Conservation (phyloP, 2,797 vertebrate species). For the Apogon talboti region DNA sequence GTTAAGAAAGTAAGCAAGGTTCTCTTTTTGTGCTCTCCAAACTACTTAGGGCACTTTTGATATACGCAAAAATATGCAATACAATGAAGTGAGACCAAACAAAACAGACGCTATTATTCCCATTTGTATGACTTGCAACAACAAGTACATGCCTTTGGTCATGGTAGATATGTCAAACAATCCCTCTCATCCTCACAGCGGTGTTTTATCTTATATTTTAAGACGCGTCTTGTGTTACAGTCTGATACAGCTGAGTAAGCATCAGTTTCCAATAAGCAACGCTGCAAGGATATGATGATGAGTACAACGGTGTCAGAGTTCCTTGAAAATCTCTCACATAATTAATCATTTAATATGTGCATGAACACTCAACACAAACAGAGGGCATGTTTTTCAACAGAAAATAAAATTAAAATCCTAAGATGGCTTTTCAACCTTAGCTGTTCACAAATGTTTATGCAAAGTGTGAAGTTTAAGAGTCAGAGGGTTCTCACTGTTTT, state of each 20-base stretch:
- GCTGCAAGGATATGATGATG: neutral
- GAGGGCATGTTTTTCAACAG: conserved; percentile 9
- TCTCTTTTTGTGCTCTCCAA: no score
- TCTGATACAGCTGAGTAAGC: conserved; percentile 8
- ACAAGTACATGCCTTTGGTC: neutral
- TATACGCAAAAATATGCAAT: neutral
- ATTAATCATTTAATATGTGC: conserved; percentile 1
- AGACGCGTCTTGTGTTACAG: neutral
- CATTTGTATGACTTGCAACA: neutral
- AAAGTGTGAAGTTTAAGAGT: conserved; percentile 21
- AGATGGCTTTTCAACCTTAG: conserved; percentile 7
- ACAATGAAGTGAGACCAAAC: neutral
- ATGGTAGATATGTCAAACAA: no score
- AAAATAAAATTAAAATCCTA: conserved; percentile 19
- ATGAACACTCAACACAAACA: neutral
- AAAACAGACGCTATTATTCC: neutral
- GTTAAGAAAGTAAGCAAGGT: neutral
- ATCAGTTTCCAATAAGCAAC: conserved; percentile 19
- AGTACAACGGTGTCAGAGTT: neutral
- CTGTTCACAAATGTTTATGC: neutral
- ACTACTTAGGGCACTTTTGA: neutral
- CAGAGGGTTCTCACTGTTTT: conserved; percentile 38
- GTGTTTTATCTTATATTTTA: neutral
- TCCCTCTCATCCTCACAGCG: neutral
- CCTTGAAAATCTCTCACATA: conserved; percentile 9